Evolutionary conservation across 1,140 invertebrate genomes (phyloP).

Genomic region (Rhagoletis pomonella): DNA sequence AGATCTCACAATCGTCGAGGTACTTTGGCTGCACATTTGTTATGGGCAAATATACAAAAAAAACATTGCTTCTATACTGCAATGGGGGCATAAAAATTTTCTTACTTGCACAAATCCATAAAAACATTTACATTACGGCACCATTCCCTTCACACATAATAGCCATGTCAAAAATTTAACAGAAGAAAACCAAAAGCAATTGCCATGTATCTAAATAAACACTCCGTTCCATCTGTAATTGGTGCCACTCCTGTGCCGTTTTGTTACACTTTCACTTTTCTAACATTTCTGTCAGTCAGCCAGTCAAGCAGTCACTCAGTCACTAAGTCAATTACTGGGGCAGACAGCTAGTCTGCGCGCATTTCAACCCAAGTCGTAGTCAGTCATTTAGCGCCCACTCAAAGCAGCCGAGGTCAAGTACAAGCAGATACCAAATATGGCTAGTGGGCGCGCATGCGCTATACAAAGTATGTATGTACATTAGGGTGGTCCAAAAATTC

Average conservation of each 20-base stretch:
- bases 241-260: slow-evolving; percentile 39
- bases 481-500: too few relatives aligned
- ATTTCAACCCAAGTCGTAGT: background rate
- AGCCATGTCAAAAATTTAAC: background rate
- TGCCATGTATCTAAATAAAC: background rate
- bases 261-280: slow-evolving; percentile 51
- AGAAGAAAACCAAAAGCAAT: background rate
- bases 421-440: background rate
- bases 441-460: background rate
- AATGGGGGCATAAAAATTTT: too few relatives aligned
- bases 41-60: too few relatives aligned
- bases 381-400: slow-evolving; percentile 44
- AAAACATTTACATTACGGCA: background rate
- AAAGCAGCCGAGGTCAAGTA: slow-evolving; percentile 32
- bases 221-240: slow-evolving; percentile 9
- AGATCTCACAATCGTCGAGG: too few relatives aligned
- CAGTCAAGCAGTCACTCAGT: background rate
- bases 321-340: slow-evolving; percentile 17
- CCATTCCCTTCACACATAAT: background rate
- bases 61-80: too few relatives aligned
- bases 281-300: slow-evolving; percentile 21
- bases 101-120: too few relatives aligned
- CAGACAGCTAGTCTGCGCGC: slow-evolving; percentile 15
- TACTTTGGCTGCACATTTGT: too few relatives aligned
- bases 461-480: background rate